A percentile compares a stretch with the other conserved stretches of the same genome.
Evolutionary conservation across 2,888 invertebrate species (phyloP).

Genomic region (Bhutanitis thaidina): DNA sequence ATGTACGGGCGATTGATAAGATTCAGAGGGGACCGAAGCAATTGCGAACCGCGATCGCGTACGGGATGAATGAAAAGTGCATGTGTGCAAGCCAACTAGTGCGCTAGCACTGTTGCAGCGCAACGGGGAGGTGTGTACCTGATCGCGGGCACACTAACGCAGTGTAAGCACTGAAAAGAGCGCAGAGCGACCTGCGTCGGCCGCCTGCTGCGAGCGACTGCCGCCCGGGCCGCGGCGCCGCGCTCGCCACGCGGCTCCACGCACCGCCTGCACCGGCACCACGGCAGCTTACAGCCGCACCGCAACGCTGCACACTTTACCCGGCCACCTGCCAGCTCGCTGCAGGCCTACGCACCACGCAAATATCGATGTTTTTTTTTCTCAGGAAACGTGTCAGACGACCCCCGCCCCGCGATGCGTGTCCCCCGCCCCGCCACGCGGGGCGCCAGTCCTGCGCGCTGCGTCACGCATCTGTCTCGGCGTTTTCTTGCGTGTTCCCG

Average conservation of each 20-base stretch:
- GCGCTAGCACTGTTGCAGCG: slow-evolving; percentile 27
- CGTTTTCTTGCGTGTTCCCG: slow-evolving; percentile 66
- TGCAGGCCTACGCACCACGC: slow-evolving; percentile 64
- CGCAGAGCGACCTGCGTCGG: slow-evolving; percentile 65
- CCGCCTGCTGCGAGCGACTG: slow-evolving; percentile 73
- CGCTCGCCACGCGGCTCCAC: slow-evolving; percentile 39
- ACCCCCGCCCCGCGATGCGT: slow-evolving; percentile 25
- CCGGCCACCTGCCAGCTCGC: slow-evolving; percentile 40
- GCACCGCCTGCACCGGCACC: slow-evolving; percentile 45
- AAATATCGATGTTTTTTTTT: slow-evolving; percentile 72
- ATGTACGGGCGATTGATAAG: slow-evolving; percentile 16
- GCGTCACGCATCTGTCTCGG: slow-evolving; percentile 77
- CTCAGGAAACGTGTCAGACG: slow-evolving; percentile 38
- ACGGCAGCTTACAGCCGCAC: slow-evolving; percentile 31
- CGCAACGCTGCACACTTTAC: slow-evolving; percentile 40
- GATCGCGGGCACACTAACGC: slow-evolving; percentile 50
- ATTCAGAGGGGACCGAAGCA: slow-evolving; percentile 12
- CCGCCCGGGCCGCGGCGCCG: slow-evolving; percentile 69
- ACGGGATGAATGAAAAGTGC: slow-evolving; percentile 59
- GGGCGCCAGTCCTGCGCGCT: slow-evolving; percentile 72
- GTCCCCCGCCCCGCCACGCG: slow-evolving; percentile 46
- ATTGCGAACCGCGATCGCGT: slow-evolving; percentile 31
- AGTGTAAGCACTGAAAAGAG: slow-evolving; percentile 31
- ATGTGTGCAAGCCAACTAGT: slow-evolving; percentile 41
- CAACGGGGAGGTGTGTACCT: slow-evolving; percentile 46